Evolutionary conservation across 2,113 vertebrate genomes (phyloP).

Genomic region (Mormyrus lacerda): DNA sequence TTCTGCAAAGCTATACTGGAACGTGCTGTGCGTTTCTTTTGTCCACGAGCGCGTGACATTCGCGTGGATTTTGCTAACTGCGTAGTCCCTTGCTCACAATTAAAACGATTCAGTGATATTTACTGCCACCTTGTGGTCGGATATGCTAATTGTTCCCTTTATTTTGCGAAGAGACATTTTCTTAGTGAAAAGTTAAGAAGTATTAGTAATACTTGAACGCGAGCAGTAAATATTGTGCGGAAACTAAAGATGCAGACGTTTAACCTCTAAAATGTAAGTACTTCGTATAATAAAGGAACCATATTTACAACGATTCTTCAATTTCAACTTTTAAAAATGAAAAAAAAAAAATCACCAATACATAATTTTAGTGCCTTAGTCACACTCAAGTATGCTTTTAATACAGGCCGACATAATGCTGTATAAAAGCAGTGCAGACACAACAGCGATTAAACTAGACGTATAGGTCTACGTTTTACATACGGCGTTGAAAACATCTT

Average conservation of each 20-base stretch:
- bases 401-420: not conserved
- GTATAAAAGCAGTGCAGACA: not conserved
- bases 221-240: too few species aligned
- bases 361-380: not conserved
- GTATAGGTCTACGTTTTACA: not conserved
- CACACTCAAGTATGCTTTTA: not conserved
- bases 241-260: not conserved
- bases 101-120: not conserved
- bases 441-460: not conserved
- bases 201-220: not conserved
- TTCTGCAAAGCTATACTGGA: not conserved
- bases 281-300: not conserved
- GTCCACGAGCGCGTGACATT: not conserved
- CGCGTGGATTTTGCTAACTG: not conserved
- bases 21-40: not conserved
- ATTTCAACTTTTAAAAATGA: not conserved
- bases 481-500: not conserved
- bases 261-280: not conserved
- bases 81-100: not conserved
- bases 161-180: not conserved
- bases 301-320: not conserved
- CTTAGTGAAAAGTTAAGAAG: too few species aligned
- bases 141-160: not conserved
- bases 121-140: conserved; percentile 2
- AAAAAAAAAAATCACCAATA: too few species aligned